Evolutionary conservation across 2,888 invertebrate species (phyloP), one percentile per base, ranked within the genome.

Genomic region (Labia minor): DNA sequence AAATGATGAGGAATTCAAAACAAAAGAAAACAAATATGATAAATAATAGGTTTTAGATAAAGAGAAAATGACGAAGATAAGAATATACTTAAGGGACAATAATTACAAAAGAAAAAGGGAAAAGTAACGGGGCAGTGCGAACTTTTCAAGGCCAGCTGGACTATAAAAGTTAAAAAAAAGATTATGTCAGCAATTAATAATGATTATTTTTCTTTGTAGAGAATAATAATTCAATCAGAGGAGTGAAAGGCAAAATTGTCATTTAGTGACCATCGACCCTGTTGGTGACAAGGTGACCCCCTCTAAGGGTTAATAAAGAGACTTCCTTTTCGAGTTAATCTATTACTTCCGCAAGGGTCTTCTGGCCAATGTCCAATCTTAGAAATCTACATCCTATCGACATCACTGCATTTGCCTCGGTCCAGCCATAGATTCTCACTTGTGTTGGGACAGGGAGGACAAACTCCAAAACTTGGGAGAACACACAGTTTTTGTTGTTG

Each of bases 241-340:
- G 26, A 26, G 4, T 26, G 26, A 26, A 26, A 26, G 8, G 26
- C 26, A 26, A 26, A 26, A 6, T 26, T 26, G 26, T 26, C 26
- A 26, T 26, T 26, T 26, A 49, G 49, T 49, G 49, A 49, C 49
- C 49, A 49, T 49, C 49, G 49, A 49, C 49, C 49, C 49, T 11
- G 49, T 49, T 49, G 16, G 49, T 49, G 16, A 11, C 49, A 49
- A 49, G 49, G 49, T 49, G 49, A 49, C 49, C 49, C 49, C 49
- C 49, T 16, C 2, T 4, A 16, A 49, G 49, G 16, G 49, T 49
- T 49, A 49, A 49, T 49, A 4, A 49, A 49, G 49, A 49, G 49
- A 49, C 49, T 49, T 49, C 49, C 49, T 49, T 49, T 49, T 49
- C 49, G 49, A 49, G n/a, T 49, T 49, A 49, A 49, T 49, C 49